Evolutionary conservation across 2,888 invertebrate genomes (phyloP).

Genomic region (Mimas tiliae): DNA sequence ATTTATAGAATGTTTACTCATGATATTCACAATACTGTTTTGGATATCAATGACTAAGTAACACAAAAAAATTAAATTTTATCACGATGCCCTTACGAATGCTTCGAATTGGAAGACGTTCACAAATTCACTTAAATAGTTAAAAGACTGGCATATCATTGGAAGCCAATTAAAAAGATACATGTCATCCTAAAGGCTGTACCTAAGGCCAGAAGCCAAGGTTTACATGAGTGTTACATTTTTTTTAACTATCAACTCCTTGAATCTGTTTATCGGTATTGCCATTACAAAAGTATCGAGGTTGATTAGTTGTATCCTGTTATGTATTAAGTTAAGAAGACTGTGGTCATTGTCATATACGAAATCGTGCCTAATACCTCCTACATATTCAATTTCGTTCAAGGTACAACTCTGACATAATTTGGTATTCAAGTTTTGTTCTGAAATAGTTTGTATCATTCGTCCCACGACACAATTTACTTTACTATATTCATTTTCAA

Average conservation of each 20-base stretch:
- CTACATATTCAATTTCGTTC: slow-evolving; percentile 12
- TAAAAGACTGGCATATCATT: neutral
- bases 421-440: slow-evolving; percentile 22
- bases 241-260: neutral
- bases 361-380: neutral
- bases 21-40: slow-evolving; percentile 27
- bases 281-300: too few relatives aligned
- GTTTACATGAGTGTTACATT: neutral
- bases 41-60: neutral
- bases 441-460: neutral
- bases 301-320: too few relatives aligned
- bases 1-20: slow-evolving; percentile 34
- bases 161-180: neutral
- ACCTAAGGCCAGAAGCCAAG: neutral
- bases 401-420: slow-evolving; percentile 4
- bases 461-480: slow-evolving; percentile 43
- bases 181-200: neutral
- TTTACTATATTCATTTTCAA: slow-evolving; percentile 44
- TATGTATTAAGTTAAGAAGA: neutral
- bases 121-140: neutral
- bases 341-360: neutral
- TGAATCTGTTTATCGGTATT: neutral
- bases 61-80: slow-evolving; percentile 9
- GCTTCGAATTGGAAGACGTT: neutral
- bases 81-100: neutral